Conservation (phyloP, 2,797 vertebrate genomes). For the Hippoglossus hippoglossus region DNA sequence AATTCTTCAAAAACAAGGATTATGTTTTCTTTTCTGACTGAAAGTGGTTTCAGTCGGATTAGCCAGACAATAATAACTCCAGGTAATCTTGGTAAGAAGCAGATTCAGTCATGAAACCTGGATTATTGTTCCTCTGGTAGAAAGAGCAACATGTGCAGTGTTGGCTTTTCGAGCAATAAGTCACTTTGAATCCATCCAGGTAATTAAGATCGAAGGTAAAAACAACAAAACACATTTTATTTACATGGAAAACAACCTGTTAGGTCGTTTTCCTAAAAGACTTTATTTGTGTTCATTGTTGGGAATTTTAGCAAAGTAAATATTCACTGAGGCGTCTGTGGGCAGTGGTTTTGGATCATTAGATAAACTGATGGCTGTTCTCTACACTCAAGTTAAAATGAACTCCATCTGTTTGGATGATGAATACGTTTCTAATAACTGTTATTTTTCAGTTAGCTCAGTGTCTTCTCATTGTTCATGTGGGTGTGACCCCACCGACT, state of each 20-base stretch:
- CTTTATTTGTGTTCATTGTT: neutral
- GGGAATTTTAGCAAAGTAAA: neutral
- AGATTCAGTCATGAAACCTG: neutral
- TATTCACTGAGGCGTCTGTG: neutral
- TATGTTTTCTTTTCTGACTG: neutral
- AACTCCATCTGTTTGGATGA: neutral
- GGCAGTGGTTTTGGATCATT: neutral
- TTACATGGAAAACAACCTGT: no score
- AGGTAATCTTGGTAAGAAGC: neutral
- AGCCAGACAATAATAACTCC: neutral
- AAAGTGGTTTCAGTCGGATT: no score
- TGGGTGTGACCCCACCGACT: slow-evolving; percentile 4
- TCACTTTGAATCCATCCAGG: no score
- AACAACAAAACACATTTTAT: no score
- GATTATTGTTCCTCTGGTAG: neutral
- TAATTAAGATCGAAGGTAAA: no score
- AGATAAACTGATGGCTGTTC: neutral
- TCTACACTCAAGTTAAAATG: no score
- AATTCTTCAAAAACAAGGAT: slow-evolving; percentile 7
- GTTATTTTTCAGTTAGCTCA: neutral
- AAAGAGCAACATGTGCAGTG: neutral
- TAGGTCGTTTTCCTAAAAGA: no score
- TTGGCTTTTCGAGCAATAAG: neutral
- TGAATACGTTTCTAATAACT: neutral
- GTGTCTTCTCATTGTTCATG: slow-evolving; percentile 1